Evolutionary conservation across 2,797 vertebrate genomes (phyloP), one percentile per base, ranked within the genome.

Genomic region (Rhynchonycteris naso): DNA sequence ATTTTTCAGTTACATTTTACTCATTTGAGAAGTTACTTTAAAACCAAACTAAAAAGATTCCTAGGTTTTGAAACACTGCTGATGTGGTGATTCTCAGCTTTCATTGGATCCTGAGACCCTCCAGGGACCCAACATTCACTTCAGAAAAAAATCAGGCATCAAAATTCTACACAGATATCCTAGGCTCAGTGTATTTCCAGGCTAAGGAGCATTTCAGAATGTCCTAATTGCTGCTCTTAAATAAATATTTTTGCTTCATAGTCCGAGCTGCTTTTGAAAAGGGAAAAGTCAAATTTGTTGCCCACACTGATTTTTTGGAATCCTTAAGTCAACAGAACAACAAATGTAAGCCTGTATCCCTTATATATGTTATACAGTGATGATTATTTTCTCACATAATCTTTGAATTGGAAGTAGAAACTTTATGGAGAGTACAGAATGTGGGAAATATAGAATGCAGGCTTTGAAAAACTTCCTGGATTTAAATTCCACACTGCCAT

Each of bases 1-100:
- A 80, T 65, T 95, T 91, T 93, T 91, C 71, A 71, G 35, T 54
- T 68, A 82, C n/a, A 21, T 75, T 91, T 89, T 96, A 47, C 19
- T 22, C 24, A 69, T 30, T 92, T 66, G 28, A 69, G 72, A 13
- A 80, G 50, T 92, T 88, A 58, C 74, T 30, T 80, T 83, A 10
- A 30, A 74, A 93, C 7, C 47, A 87, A 87, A 52, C 28, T 7
- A 74, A 88, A 87, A 92, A 58, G 26, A 90, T 72, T 58, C 38
- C 21, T 95, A 59, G 72, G 1, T 58, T 83, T 33, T 90, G 74
- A 95, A 88, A 66, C 33, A 38, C 3, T 75, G 1, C 15, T 43
- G 9, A 69, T 14, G 3, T 78, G 50, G 13, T 91, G n/a, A 76
- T 81, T 95, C 35, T 91, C 54, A 95, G 56, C 28, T 28, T 61